These are phyloP conservation scores for Hemicordylus capensis DNA, from an alignment of 2,113 vertebrate species.

Conservation along the genomic window DNA sequence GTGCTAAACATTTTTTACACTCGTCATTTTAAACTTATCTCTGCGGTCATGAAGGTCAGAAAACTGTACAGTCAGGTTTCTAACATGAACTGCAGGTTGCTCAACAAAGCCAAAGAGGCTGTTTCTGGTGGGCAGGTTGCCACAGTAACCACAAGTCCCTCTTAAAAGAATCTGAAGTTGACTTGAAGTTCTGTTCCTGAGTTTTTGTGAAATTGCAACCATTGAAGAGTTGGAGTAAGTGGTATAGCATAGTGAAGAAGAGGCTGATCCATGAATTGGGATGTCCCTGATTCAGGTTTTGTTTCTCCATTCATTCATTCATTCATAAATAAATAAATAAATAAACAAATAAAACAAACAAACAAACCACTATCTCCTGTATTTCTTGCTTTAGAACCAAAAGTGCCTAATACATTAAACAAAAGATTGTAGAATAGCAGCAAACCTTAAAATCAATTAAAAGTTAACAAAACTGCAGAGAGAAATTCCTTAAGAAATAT, in stretches of 20 bases:
- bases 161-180: background rate
- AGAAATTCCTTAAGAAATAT: too few species aligned
- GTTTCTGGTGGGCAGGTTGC: background rate
- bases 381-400: too few species aligned
- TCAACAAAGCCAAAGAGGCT: background rate
- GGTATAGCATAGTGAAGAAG: background rate
- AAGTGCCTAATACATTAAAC: too few species aligned
- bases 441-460: too few species aligned
- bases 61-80: background rate
- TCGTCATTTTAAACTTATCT: background rate
- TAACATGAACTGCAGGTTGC: background rate
- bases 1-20: background rate
- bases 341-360: too few species aligned
- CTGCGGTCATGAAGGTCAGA: background rate
- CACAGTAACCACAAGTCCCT: background rate
- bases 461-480: too few species aligned
- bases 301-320: too few species aligned
- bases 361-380: too few species aligned
- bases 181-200: background rate
- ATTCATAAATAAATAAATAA: too few species aligned
- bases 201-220: background rate
- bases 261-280: background rate
- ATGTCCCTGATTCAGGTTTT: background rate
- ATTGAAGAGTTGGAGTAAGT: background rate
- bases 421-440: too few species aligned